These are phyloP conservation scores for Tenthredo livida DNA, from an alignment of 2,888 invertebrate genomes.

Conservation along the genomic window DNA sequence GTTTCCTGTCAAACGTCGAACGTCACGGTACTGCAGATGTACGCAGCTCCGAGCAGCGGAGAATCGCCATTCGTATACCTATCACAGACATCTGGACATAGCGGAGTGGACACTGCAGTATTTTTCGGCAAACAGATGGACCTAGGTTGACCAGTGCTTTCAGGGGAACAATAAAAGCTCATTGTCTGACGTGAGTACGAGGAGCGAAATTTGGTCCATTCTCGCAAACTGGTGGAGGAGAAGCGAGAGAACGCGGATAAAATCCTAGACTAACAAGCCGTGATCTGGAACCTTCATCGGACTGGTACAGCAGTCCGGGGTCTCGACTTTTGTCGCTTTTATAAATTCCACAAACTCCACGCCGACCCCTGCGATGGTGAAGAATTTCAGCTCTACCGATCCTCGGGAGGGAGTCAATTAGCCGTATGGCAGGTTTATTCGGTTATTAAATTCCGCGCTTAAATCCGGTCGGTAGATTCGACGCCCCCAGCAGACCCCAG, in stretches of 20 bases:
- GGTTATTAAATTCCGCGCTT: constrained; percentile 51
- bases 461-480: constrained; percentile 34
- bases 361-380: not conserved
- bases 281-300: not conserved
- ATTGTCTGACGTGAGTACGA: constrained; percentile 30
- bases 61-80: not conserved
- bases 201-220: not conserved
- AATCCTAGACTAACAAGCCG: not conserved
- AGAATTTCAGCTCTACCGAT: not conserved
- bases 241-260: not conserved
- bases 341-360: not conserved
- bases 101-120: not conserved
- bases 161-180: constrained; percentile 73
- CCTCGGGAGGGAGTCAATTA: constrained; percentile 33
- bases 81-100: not conserved
- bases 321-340: not conserved
- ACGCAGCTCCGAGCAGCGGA: not conserved
- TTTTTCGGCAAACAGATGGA: constrained; percentile 73
- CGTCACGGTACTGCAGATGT: not conserved
- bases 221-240: not conserved
- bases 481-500: not conserved
- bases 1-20: not conserved
- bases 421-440: constrained; percentile 47
- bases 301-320: not conserved
- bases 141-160: constrained; percentile 74